These are phyloP conservation scores for Allygus modestus DNA, from an alignment of 2,888 invertebrate genomes.

Conservation along the genomic window DNA sequence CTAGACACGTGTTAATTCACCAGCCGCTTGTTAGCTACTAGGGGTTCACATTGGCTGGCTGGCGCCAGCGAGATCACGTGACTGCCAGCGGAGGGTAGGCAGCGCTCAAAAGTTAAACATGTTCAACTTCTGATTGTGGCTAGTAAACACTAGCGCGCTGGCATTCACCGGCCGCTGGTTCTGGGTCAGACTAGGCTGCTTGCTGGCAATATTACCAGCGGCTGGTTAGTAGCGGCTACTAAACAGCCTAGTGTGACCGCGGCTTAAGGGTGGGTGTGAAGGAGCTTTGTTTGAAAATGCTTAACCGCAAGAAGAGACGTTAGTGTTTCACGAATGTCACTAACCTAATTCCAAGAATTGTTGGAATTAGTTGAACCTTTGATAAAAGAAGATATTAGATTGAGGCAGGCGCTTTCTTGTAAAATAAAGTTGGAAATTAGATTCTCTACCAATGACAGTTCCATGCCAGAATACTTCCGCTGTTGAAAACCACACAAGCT, in stretches of 20 bases:
- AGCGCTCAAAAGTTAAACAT: slow-evolving; percentile 41
- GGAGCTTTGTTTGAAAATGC: no score
- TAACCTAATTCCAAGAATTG: no score
- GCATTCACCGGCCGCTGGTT: slow-evolving; percentile 44
- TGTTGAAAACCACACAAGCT: no score
- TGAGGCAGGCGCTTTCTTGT: no score
- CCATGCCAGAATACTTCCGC: no score
- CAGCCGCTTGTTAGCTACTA: slow-evolving; percentile 40
- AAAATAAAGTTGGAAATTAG: no score
- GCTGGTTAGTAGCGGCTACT: slow-evolving; percentile 34
- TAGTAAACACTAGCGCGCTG: slow-evolving; percentile 37
- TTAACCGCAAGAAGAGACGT: no score
- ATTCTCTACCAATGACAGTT: no score
- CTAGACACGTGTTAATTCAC: slow-evolving; percentile 36
- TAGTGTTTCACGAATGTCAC: no score
- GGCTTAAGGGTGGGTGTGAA: no score
- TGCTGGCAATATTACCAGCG: slow-evolving; percentile 43
- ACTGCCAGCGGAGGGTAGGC: slow-evolving; percentile 39
- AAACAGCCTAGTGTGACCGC: slow-evolving; percentile 41
- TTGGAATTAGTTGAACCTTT: no score
- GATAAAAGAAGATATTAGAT: no score
- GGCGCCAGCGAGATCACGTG: slow-evolving; percentile 45
- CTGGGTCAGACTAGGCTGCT: slow-evolving; percentile 50
- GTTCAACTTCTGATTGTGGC: slow-evolving; percentile 14
- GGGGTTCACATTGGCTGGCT: slow-evolving; percentile 43